Evolutionary conservation across 2,888 invertebrate species (phyloP), one percentile per base, ranked within the genome.

Genomic region (Dasysyrphus tricinctus): DNA sequence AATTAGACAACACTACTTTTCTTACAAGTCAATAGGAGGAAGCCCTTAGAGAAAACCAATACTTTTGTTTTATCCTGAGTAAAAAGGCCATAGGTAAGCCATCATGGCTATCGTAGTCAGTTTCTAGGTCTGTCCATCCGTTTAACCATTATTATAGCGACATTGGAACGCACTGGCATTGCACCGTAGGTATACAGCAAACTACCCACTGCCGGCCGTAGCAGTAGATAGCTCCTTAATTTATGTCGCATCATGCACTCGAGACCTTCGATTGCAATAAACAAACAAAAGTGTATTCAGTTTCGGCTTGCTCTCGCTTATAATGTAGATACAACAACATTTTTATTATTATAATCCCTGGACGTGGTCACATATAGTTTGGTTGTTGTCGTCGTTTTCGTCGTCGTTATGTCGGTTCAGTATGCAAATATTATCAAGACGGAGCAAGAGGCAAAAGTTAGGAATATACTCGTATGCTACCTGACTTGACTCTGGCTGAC

Each of bases 221-320:
- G 37, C 44, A 44, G 63, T 54, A 70, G 75, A 84, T 84, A 84
- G 42, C 80, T 80, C 67, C 57, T 61, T 80, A 80, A 77, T 85
- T 85, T 85, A 85, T 85, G 84, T 80, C 72, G 37, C 73, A 77
- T 85, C 80, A 80, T 80, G 84, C 77, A 85, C 80, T 85, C 84
- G 80, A 80, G 76, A 80, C 80, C 77, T 80, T 76, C 80, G 80
- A 67, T 72, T 65, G 75, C 51, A 57, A 59, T 84, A 72, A 84
- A 72, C 72, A 75, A 80, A 84, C 65, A 80, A 67, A 61, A 63
- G 56, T n/a, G n/a, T 74, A 83, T 70, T 70, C 61, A 37, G 37
- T 39, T 39, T 59, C 39, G 51, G 73, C 14, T 19, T 63, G 65
- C 49, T 37, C 49, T 65, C 32, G 11, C 63, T 73, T 47, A 24